Percentiles rank a stretch among this genome's conserved stretches.
phyloP scores from a whole-genome alignment of 37 sponge, comb jelly and placozoan species.

The Aphrocallistes beatrix region DNA sequence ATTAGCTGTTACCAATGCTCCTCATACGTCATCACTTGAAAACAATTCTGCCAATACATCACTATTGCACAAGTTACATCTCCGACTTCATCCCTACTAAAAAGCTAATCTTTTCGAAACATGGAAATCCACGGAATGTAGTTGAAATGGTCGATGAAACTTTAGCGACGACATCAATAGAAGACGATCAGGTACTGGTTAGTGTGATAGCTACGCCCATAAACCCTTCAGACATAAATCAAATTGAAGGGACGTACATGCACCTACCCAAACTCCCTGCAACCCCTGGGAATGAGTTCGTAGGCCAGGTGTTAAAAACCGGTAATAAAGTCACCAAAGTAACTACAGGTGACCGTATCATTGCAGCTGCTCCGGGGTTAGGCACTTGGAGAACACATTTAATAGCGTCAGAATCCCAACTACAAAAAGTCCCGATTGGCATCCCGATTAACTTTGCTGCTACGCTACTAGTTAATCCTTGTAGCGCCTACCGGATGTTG shows the following conservation, averaged over 20 bases:
- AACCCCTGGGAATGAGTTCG: constrained; percentile 79
- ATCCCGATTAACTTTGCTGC: constrained; percentile 49
- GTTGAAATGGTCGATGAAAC: background rate
- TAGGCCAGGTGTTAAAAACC: constrained; percentile 48
- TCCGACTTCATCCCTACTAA: too few relatives aligned
- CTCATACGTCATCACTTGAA: too few relatives aligned
- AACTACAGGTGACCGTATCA: constrained; percentile 56
- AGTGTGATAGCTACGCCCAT: constrained; percentile 59
- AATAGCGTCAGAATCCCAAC: constrained; percentile 24
- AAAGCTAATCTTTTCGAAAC: background rate
- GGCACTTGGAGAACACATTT: constrained; percentile 64
- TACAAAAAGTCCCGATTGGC: constrained; percentile 32
- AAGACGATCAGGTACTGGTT: constrained; percentile 46
- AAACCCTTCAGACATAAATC: constrained; percentile 81
- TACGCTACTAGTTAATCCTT: constrained; percentile 66
- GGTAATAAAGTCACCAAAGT: constrained; percentile 38
- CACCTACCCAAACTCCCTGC: constrained; percentile 51
- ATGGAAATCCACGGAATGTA: background rate
- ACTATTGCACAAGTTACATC: too few relatives aligned
- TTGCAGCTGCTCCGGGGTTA: constrained; percentile 51
- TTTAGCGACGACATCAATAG: background rate
- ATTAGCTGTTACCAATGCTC: too few relatives aligned
- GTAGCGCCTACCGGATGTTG: constrained; percentile 88
- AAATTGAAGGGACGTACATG: constrained; percentile 81
- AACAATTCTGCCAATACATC: too few relatives aligned